A percentile compares a stretch with the other conserved stretches of the same genome.
Conservation (phyloP, 1,140 invertebrate species). For the Ceratosolen fusciceps region DNA sequence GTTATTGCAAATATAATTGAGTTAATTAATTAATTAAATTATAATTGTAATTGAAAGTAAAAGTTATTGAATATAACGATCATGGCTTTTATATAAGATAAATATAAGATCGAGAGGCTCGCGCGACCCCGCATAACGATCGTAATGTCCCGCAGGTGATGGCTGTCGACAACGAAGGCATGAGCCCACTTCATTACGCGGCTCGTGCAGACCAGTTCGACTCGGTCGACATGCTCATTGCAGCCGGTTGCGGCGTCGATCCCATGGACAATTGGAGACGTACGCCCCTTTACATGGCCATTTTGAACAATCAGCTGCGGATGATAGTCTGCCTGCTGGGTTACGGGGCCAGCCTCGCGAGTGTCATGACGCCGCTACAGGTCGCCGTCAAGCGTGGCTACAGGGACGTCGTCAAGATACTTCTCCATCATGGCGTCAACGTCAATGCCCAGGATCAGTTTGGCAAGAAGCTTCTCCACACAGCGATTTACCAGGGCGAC, state of each 20-base stretch:
- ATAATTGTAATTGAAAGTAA: too few species aligned
- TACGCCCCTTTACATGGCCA: conserved; percentile 7
- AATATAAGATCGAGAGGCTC: too few species aligned
- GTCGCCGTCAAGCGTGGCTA: not conserved
- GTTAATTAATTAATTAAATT: not conserved
- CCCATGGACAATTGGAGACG: not conserved
- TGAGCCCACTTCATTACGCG: not conserved
- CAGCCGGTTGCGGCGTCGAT: conserved; percentile 6
- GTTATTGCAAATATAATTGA: too few species aligned
- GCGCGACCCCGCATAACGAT: too few species aligned
- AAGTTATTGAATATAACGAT: too few species aligned
- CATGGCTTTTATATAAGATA: too few species aligned
- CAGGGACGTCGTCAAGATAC: not conserved
- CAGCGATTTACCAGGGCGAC: not conserved
- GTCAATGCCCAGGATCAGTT: not conserved
- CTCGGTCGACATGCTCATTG: not conserved
- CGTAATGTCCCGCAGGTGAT: not conserved
- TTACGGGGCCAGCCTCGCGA: not conserved
- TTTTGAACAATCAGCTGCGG: not conserved
- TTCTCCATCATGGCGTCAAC: not conserved
- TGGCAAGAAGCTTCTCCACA: not conserved
- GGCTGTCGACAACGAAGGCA: not conserved
- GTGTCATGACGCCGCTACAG: not conserved
- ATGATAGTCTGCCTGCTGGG: not conserved
- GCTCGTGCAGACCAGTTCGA: too few species aligned